These are phyloP conservation scores for Anser cygnoides DNA, from an alignment of 2,113 vertebrate genomes.

Conservation along the genomic window DNA sequence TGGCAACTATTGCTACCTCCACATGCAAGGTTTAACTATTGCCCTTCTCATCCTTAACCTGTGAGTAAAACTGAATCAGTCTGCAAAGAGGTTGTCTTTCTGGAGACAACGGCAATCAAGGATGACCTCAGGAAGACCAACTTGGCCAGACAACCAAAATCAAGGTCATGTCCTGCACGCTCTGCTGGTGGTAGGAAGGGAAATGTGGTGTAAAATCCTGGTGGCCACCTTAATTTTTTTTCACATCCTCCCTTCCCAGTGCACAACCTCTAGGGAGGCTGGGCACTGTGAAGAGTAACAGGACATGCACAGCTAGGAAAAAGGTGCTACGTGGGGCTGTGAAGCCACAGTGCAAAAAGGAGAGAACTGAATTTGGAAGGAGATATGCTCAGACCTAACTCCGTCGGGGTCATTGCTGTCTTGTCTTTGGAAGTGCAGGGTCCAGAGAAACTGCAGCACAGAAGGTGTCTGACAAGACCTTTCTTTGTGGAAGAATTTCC, in stretches of 20 bases:
- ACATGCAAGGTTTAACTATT: not conserved
- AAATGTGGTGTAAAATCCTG: not conserved
- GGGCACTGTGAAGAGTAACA: fast-evolving
- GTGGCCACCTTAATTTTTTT: not conserved
- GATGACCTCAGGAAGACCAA: not conserved
- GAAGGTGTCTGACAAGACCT: not conserved
- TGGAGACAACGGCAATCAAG: not conserved
- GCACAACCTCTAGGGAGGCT: not conserved
- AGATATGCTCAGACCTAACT: not conserved
- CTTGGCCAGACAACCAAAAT: not conserved
- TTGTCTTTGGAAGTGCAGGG: not conserved
- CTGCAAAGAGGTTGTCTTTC: not conserved
- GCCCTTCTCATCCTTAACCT: not conserved
- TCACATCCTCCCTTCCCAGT: not conserved
- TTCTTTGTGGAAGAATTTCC: not conserved
- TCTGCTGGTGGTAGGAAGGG: not conserved
- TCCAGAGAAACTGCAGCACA: not conserved
- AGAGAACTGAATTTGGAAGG: not conserved
- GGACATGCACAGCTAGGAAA: not conserved
- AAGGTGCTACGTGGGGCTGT: not conserved
- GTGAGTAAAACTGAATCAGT: not conserved
- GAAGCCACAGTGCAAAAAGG: not conserved
- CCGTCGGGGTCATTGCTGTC: no score
- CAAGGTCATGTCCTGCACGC: not conserved
- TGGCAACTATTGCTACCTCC: not conserved